Base-by-base conservation (phyloP, 1,140 invertebrate genomes). In the Aphaenogaster rudis region DNA sequence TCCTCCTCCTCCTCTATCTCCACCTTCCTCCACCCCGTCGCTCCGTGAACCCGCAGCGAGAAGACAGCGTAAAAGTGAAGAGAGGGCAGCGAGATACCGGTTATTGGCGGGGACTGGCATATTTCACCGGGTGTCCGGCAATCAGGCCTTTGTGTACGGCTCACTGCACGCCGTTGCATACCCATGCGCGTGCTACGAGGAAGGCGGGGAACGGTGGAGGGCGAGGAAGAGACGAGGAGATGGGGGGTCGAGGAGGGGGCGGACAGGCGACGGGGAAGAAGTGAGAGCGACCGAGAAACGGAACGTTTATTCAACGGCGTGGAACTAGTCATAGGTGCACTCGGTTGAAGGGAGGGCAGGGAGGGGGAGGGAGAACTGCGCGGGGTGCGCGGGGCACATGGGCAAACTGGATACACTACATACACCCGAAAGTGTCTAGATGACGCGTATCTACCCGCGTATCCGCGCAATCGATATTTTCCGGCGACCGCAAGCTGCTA, bases 51-150 rank as follows among this genome's bases (percentile, higher is more conserved):
- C 39, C 76, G 15, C n/a, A 45, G 59, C n/a, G 72, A 28, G 28
- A 84, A 88, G 87, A 90, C 89, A 74, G 69, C 78, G 66, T 63
- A 88, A 86, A 87, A 82, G 86, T 39, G 79, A 88, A 77, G 86
- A 90, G 84, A 91, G 86, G 86, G 80, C 78, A 80, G 79, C 88
- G 57, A 13, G 66, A 63, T 86, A 94, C 93, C 93, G 93, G 93
- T 94, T 94, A 93, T 93, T 94, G 93, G 93, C 91, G 92, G 92
- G 87, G 86, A 93, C 93, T 93, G 88, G 88, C 91, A 93, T 94
- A 94, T 93, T 94, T 94, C 92, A 94, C 92, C 91, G 89, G 87
- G 90, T 92, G 92, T 92, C 91, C 92, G 86, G 88, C 91, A 89
- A 93, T 93, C 92, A 89, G 87, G 84, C 89, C 84, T 92, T 92